phyloP scores from a whole-genome alignment of 2,888 invertebrate species.

The Caenorhabditis angaria region DNA sequence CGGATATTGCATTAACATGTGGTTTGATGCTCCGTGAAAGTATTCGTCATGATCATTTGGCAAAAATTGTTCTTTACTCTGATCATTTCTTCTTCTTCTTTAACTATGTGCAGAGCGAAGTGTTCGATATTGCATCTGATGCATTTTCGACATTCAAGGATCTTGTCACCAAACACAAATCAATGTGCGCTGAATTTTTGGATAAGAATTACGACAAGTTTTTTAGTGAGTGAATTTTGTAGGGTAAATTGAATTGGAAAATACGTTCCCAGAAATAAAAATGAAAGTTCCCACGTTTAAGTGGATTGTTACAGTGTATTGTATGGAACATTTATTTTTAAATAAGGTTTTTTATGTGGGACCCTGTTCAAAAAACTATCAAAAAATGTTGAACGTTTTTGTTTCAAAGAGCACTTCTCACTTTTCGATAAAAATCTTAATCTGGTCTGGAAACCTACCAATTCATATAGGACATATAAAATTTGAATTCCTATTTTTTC shows the following conservation, averaged over 20 bases:
- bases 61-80: constrained; percentile 96
- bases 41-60: constrained; percentile 95
- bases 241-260: no score
- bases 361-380: no score
- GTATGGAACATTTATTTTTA: no score
- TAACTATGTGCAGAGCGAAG: constrained; percentile 78
- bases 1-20: constrained; percentile 97
- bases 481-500: constrained; percentile 6
- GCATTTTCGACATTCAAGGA: constrained; percentile 99
- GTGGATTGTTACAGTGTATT: no score
- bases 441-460: no score
- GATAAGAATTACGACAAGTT: constrained; percentile 99
- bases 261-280: no score
- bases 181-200: constrained; percentile 95
- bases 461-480: no score
- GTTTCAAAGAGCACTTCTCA: no score
- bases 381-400: no score
- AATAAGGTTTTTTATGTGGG: no score
- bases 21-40: constrained; percentile 99
- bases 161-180: constrained; percentile 76
- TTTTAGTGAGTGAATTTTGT: constrained; percentile 78
- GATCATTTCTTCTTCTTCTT: constrained; percentile 99
- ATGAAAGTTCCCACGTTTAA: no score
- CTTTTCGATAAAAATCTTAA: no score
- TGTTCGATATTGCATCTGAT: constrained; percentile 99